These are phyloP conservation scores for Carpatolechia fugitivella DNA, from an alignment of 2,888 invertebrate genomes.

Conservation along the genomic window DNA sequence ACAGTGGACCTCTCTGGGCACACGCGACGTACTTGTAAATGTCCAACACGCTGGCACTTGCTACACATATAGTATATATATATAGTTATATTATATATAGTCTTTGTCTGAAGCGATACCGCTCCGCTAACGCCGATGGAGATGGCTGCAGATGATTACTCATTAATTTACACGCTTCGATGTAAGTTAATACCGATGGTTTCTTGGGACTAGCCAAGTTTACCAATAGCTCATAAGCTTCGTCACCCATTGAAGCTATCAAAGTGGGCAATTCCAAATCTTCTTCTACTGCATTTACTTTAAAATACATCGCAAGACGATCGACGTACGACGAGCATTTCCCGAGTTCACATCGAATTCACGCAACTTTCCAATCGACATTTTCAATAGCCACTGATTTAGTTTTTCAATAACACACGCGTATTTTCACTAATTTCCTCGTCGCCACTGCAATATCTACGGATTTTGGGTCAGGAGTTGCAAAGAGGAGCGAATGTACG, in stretches of 20 bases:
- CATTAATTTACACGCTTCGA: neutral
- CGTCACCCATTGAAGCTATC: conserved; percentile 22
- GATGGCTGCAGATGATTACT: conserved; percentile 12
- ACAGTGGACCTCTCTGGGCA: conserved; percentile 6
- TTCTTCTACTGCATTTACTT: conserved; percentile 17
- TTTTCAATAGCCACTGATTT: too few relatives aligned
- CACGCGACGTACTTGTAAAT: conserved; percentile 19
- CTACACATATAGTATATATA: conserved; percentile 18
- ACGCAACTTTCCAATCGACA: too few relatives aligned
- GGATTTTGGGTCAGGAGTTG: too few relatives aligned
- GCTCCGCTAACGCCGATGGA: conserved; percentile 15
- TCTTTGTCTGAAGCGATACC: conserved; percentile 16
- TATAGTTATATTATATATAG: conserved; percentile 1
- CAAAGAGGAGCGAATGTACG: too few relatives aligned
- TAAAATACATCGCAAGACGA: conserved; percentile 25
- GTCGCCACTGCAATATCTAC: too few relatives aligned
- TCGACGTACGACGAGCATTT: conserved; percentile 23
- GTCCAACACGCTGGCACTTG: conserved; percentile 15
- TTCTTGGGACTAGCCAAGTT: conserved; percentile 24
- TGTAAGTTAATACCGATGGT: conserved; percentile 16
- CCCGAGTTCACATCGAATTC: too few relatives aligned
- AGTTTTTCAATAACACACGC: too few relatives aligned
- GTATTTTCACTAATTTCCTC: too few relatives aligned
- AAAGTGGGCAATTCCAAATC: conserved; percentile 23
- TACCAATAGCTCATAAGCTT: conserved; percentile 21